Conservation (phyloP, 2,797 vertebrate species). For the Smutsia gigantea region DNA sequence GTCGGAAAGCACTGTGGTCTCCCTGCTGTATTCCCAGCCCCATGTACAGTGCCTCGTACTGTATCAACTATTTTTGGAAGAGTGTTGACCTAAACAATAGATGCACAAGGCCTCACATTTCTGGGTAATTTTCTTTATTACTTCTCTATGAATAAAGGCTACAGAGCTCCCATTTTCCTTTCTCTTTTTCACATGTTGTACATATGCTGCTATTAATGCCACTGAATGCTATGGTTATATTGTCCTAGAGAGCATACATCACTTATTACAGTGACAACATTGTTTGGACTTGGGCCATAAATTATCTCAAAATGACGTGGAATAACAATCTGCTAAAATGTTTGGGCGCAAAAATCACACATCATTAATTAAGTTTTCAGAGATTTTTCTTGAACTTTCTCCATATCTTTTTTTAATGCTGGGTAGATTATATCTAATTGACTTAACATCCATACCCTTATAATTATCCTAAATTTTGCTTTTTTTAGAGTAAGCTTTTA, state of each 20-base stretch:
- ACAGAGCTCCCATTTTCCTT: slow-evolving; percentile 12
- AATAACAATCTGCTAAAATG: slow-evolving; percentile 64
- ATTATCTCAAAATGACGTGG: slow-evolving; percentile 51
- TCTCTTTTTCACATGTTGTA: background rate
- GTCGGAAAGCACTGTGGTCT: background rate
- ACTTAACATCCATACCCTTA: background rate
- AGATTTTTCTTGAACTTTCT: slow-evolving; percentile 67
- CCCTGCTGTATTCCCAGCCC: background rate
- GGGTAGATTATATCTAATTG: slow-evolving; percentile 62
- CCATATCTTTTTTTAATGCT: slow-evolving; percentile 44
- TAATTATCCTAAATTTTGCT: slow-evolving; percentile 68
- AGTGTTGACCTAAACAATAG: slow-evolving; percentile 22
- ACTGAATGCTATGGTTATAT: background rate
- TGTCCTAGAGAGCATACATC: background rate
- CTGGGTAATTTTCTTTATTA: slow-evolving; percentile 53
- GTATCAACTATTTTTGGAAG: background rate
- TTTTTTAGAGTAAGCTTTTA: slow-evolving; percentile 28
- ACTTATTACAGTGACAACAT: slow-evolving; percentile 50
- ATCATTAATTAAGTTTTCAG: slow-evolving; percentile 60
- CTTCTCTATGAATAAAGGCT: background rate
- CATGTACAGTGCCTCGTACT: background rate
- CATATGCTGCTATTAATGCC: background rate
- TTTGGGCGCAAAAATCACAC: slow-evolving; percentile 70
- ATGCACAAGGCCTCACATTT: background rate
- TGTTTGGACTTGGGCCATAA: slow-evolving; percentile 54